Base-by-base conservation (phyloP, 2,888 invertebrate species). In the Ormyrus rosae region DNA sequence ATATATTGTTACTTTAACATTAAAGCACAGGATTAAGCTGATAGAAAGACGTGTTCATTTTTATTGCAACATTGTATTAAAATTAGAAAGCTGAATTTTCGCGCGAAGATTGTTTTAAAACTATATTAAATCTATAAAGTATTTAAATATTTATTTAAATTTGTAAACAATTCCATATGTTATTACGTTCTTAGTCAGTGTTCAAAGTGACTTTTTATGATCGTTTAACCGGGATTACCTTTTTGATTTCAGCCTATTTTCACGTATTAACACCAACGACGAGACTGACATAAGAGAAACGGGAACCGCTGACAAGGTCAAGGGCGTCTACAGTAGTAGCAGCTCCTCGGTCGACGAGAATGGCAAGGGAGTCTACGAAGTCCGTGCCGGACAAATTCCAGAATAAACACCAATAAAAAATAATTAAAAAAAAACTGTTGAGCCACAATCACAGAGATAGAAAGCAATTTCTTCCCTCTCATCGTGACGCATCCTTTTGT, bases 311-410 rank as follows among this genome's bases (percentile, higher is more conserved):
- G 85, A 88, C 58, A 92, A 91, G 11, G 91, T 90, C 6, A 91
- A 91, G 63, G 93, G 92, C 1, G 92, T 92, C 19, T 92, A 90
- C 88, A 91, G 92, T 84, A 91, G 91, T 61, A 92, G 92, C 81
- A 91, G 92, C 5, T 89, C 92, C 5, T 89, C 90, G 6, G 87
- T 91, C 50, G 92, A 92, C 81, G 87, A 89, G 8, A 85, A 89
- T 58, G 93, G 93, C 69, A 92, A 92, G 85, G 91, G 92, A 74
- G 89, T 90, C 69, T 93, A 92, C 86, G 89, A 91, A 46, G 91
- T 92, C 0, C 88, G 91, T 72, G 91, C 92, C 5, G 92, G 92
- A 78, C 92, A 92, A 88, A 84, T 87, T 48, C 80, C 80, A 3
- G 78, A 76, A 56, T 80, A 82, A 80, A 69, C 50, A 45, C 19